Evolutionary conservation across 2,113 vertebrate genomes (phyloP).

Genomic region (Alethe diademata): DNA sequence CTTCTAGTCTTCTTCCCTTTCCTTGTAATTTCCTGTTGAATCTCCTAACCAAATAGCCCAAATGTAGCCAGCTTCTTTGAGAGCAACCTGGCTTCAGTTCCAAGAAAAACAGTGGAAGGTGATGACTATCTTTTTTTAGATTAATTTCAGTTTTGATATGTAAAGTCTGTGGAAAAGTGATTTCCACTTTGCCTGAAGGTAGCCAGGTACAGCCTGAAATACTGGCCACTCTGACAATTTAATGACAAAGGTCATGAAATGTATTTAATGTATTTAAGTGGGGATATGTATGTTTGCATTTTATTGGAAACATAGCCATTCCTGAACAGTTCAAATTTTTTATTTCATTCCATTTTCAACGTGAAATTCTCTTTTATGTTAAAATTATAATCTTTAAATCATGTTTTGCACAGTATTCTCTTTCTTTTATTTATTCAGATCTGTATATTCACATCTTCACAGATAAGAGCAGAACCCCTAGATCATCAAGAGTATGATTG

Average conservation of each 20-base stretch:
- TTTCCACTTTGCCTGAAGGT: neutral
- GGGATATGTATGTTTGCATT: neutral
- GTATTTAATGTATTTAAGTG: neutral
- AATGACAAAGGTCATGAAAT: neutral
- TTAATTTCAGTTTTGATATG: neutral
- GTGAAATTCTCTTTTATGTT: neutral
- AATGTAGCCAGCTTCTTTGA: neutral
- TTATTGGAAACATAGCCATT: neutral
- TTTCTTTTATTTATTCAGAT: neutral
- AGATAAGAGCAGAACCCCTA: neutral
- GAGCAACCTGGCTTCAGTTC: neutral
- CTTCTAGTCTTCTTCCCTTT: neutral
- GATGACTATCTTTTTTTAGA: neutral
- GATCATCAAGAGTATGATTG: neutral
- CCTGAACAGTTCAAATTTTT: neutral
- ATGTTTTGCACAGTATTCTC: neutral
- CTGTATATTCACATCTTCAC: neutral
- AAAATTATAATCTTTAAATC: neutral
- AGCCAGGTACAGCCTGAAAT: neutral
- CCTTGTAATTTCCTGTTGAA: constrained; percentile 14
- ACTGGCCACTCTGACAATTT: neutral
- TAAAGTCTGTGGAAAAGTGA: neutral
- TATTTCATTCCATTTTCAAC: neutral
- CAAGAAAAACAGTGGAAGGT: neutral
- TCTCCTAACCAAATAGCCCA: neutral